A percentile compares a stretch with the other conserved stretches of the same genome.
Evolutionary conservation across 2,797 vertebrate genomes (phyloP).

Genomic region (Chloroceryle amazona): DNA sequence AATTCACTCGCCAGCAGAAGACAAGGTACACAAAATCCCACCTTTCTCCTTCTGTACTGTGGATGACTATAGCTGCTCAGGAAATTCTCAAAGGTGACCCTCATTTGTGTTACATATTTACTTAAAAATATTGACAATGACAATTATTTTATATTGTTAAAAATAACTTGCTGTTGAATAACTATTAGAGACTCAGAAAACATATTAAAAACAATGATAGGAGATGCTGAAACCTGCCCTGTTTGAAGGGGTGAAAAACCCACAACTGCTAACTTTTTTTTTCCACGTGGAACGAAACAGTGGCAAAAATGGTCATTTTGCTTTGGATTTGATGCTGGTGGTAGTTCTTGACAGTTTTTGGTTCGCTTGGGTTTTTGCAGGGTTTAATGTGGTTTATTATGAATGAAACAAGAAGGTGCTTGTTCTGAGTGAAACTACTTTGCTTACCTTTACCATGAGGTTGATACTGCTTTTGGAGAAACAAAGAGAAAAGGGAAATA

Average conservation of each 20-base stretch:
- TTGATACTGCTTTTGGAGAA: constrained; percentile 31
- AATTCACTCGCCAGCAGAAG: background rate
- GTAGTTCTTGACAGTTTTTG: background rate
- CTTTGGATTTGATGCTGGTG: background rate
- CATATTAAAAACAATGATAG: background rate
- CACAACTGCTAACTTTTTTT: background rate
- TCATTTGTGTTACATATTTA: background rate
- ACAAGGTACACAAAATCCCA: background rate
- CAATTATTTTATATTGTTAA: background rate
- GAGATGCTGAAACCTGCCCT: background rate
- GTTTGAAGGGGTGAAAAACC: background rate
- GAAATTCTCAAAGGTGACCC: background rate
- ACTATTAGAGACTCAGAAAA: background rate
- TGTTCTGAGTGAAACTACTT: constrained; percentile 6
- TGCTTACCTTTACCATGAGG: background rate
- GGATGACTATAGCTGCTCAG: background rate
- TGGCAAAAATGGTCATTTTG: background rate
- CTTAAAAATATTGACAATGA: background rate
- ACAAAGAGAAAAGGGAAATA: constrained; percentile 50
- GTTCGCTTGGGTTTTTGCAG: background rate
- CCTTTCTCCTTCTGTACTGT: background rate
- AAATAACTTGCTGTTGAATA: background rate
- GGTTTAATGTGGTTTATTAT: background rate
- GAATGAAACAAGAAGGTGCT: constrained; percentile 32
- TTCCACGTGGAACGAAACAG: background rate